Base-by-base conservation (phyloP, 2,797 vertebrate genomes). In the Amblyraja radiata region DNA sequence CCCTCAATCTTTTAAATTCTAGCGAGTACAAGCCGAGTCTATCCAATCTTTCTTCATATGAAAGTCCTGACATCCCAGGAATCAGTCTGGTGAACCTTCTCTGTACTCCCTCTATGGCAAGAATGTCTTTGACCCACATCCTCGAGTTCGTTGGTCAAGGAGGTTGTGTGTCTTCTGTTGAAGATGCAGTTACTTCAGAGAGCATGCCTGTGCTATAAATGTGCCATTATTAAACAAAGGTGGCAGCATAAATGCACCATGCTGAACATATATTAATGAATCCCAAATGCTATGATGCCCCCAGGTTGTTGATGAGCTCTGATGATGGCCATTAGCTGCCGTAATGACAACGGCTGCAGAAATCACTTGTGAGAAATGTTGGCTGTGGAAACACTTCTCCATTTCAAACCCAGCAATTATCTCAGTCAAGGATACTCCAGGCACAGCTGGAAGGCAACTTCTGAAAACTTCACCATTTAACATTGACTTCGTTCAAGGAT, bases 251-350 rank as follows among this genome's bases (percentile, higher is more conserved):
- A 13, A 68, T n/a, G 61, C n/a, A 36, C 61, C 84, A 88, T 1
- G 3, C 61, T 88, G 84, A 88, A 68, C n/a, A 91, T 36, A 28
- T 36, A 28, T 46, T 73, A 92, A 92, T 76, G 36, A 92, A 14
- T 92, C 90, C 90, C 90, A 92, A 76, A 54, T 58, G 65, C 68
- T 8, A 10, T 46, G 23, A 54, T 92, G 71, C 68, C 68, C 68
- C 25, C 68, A 92, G 90, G 32, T 74, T 91, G 68, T 73, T 91
- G 65, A 71, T 91, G 88, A 91, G 36, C 68, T 6, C 32, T 73
- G 88, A 92, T 76, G 71, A 92, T 92, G 71, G 39, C n/a, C 90
- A 92, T 92, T 76, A 73, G 54, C 39, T 74, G 39, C 71, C 76
- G 39, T 73, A 92, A 92, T 92, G 90, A 92, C 25, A 74, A 39